These are phyloP conservation scores for Gila orcuttii DNA, from an alignment of 2,113 vertebrate genomes.

Conservation along the genomic window DNA sequence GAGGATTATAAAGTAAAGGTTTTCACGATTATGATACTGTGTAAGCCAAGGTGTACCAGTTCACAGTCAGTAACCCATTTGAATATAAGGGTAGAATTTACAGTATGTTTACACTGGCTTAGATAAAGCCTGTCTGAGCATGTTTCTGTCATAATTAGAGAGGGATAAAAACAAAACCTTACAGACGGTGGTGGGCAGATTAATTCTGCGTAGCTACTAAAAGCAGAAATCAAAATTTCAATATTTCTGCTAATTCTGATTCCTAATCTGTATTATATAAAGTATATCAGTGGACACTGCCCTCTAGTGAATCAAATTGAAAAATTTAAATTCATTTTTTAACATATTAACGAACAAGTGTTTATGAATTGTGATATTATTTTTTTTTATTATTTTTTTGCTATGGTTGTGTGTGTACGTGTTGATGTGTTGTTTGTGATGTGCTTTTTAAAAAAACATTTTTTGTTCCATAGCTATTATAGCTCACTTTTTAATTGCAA, in stretches of 20 bases:
- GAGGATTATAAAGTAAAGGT: not conserved
- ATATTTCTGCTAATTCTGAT: constrained; percentile 19
- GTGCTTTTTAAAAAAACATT: not conserved
- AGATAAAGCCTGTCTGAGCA: constrained; percentile 14
- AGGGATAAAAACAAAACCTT: constrained; percentile 15
- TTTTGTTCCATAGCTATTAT: not conserved
- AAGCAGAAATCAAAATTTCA: constrained; percentile 8
- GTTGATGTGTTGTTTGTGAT: not conserved
- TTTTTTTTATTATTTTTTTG: not conserved
- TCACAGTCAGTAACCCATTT: not conserved
- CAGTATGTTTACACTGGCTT: constrained; percentile 1
- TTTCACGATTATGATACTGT: not conserved
- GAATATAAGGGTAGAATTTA: not conserved
- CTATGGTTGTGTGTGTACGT: not conserved
- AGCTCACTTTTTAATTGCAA: not conserved
- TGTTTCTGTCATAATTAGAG: constrained; percentile 22
- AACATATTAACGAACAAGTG: no score
- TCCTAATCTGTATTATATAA: constrained; percentile 40
- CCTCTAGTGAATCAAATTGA: not conserved
- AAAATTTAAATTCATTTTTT: not conserved
- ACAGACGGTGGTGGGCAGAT: constrained; percentile 4
- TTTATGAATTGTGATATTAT: not conserved
- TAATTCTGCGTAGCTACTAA: constrained; percentile 20
- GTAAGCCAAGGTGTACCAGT: not conserved
- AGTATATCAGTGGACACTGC: constrained; percentile 11